Base-by-base conservation (phyloP, 2,888 invertebrate genomes). In the Oithona nana region DNA sequence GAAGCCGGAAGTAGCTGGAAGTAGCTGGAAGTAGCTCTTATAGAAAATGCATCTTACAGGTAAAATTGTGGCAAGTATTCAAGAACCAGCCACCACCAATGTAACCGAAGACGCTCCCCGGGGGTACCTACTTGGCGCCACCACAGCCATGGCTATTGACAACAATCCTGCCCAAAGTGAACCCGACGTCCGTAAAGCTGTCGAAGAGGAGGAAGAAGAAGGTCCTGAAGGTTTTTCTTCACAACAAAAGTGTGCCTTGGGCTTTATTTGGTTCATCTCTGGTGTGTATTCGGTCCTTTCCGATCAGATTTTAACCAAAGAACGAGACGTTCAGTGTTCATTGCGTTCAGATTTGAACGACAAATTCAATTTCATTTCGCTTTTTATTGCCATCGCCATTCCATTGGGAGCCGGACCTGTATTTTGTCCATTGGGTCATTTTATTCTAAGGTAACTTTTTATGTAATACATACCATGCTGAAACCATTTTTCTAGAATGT, bases 191-290 rank as follows among this genome's bases (percentile, higher is more conserved):
- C n/a, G n/a, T n/a, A n/a, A 48, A 28, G 22, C 20, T 16, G 28
- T 28, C 50, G 59, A 59, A 26, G 59, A 59, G 22, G 59, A 59
- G n/a, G 59, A 59, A 50, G 31, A 48, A 13, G 48, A 59, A 29
- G 24, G 24, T 22, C 24, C n/a, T 3, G 59, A 59, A 20, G 59
- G 59, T 22, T 20, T 59, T 3, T n/a, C 49, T n/a, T 4, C 59
- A 3, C 22, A 11, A n/a, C 59, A 59, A 50, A 59, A 59, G 28
- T 26, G 49, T 22, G 59, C 49, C 24, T 28, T 59, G n/a, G 59
- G 49, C 20, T 49, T 59, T 28, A 59, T 59, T 59, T 59, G 59
- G 59, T 48, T 59, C 49, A 20, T 49, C 22, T 59, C 59, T 2
- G 48, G 31, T 4, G 49, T 59, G n/a, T 59, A 59, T 50, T 59